A percentile compares a stretch with the other conserved stretches of the same genome.
These are phyloP conservation scores for Hirtodrosophila alboralis DNA, from an alignment of 2,888 invertebrate genomes.

Conservation along the genomic window DNA sequence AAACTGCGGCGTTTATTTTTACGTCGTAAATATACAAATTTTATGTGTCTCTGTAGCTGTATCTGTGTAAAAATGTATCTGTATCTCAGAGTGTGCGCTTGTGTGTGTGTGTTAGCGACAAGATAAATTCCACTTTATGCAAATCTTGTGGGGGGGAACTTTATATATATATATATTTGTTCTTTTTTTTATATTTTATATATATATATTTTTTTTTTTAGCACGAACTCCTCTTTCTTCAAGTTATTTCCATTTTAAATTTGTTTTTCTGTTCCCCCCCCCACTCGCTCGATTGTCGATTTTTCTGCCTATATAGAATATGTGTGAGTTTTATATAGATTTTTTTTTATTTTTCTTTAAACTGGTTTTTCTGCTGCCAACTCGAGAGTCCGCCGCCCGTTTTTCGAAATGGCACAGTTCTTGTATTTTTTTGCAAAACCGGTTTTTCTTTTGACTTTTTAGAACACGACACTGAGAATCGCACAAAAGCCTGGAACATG, in stretches of 20 bases:
- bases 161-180: constrained; percentile 34
- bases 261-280: constrained; percentile 60
- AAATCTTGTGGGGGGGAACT: constrained; percentile 71
- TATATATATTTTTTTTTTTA: too few relatives aligned
- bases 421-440: constrained; percentile 73
- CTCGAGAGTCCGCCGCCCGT: constrained; percentile 51
- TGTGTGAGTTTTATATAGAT: constrained; percentile 17
- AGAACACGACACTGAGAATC: constrained; percentile 36
- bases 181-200: too few relatives aligned
- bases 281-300: constrained; percentile 20
- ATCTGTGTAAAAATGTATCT: constrained; percentile 14
- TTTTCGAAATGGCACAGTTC: constrained; percentile 76
- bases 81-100: background rate
- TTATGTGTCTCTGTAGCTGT: constrained; percentile 58
- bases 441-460: constrained; percentile 80
- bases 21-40: constrained; percentile 80
- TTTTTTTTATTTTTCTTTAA: constrained; percentile 75
- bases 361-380: constrained; percentile 79
- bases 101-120: constrained; percentile 25
- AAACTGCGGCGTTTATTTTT: constrained; percentile 65
- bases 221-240: constrained; percentile 38
- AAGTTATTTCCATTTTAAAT: constrained; percentile 77
- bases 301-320: constrained; percentile 44
- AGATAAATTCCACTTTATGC: constrained; percentile 78
- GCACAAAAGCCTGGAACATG: constrained; percentile 1